A percentile compares a stretch with the other conserved stretches of the same genome.
Evolutionary conservation across 2,113 vertebrate genomes (phyloP).

Genomic region (Microtus pennsylvanicus): DNA sequence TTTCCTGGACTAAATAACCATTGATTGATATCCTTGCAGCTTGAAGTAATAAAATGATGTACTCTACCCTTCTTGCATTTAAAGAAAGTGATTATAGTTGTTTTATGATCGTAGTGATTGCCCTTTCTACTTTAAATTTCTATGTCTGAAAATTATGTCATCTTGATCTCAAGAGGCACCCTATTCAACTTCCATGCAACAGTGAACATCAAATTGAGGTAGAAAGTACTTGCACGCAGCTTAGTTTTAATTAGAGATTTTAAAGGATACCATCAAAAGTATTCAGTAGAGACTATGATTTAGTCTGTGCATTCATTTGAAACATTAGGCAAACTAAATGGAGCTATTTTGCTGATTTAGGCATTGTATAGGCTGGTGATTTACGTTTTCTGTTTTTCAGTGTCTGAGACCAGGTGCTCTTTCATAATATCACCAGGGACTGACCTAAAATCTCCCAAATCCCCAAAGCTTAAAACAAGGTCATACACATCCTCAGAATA

Average conservation of each 20-base stretch:
- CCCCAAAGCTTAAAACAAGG: not conserved
- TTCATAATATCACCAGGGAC: not conserved
- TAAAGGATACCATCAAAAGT: conserved; percentile 46
- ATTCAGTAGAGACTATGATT: conserved; percentile 52
- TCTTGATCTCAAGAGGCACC: conserved; percentile 7
- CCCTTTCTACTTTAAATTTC: conserved; percentile 54
- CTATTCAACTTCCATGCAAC: conserved; percentile 42
- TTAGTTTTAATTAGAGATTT: conserved; percentile 65
- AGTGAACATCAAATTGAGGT: conserved; percentile 40
- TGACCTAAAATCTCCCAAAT: conserved; percentile 50
- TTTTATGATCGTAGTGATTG: conserved; percentile 55
- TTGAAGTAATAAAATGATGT: conserved; percentile 58
- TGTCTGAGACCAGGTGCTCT: not conserved
- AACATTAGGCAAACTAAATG: conserved; percentile 57
- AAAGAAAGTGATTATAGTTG: conserved; percentile 51
- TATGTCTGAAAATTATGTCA: conserved; percentile 62
- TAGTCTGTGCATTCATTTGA: conserved; percentile 54
- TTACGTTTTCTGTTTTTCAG: conserved; percentile 35
- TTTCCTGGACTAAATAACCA: conserved; percentile 76
- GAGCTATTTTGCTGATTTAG: conserved; percentile 34
- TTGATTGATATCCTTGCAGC: conserved; percentile 62
- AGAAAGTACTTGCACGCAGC: conserved; percentile 42
- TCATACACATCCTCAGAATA: conserved; percentile 48
- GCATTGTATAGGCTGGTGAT: not conserved
- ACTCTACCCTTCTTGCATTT: conserved; percentile 67